A percentile compares a stretch with the other conserved stretches of the same genome.
phyloP scores from a whole-genome alignment of 1,140 invertebrate species.

The Latrodectus geometricus region DNA sequence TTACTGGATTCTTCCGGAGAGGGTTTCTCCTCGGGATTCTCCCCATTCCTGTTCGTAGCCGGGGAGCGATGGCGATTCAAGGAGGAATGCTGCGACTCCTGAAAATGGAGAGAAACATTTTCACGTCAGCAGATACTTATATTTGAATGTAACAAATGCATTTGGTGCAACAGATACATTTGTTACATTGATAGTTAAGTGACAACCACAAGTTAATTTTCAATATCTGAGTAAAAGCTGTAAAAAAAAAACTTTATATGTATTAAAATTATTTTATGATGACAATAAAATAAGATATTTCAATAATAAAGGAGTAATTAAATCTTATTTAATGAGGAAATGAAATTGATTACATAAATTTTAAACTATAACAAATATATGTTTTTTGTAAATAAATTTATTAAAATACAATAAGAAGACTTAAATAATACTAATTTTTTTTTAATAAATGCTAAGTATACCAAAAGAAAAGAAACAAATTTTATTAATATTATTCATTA shows the following conservation, averaged over 20 bases:
- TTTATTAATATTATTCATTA: too few species aligned
- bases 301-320: too few species aligned
- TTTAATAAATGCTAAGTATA: too few species aligned
- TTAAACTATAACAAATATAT: too few species aligned
- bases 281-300: too few species aligned
- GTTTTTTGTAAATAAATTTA: too few species aligned
- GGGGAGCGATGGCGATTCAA: neutral
- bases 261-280: neutral
- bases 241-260: neutral
- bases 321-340: too few species aligned
- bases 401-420: too few species aligned
- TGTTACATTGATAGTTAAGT: neutral
- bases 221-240: neutral
- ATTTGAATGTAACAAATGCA: neutral
- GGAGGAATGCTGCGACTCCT: conserved; percentile 32
- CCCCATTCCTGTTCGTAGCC: neutral
- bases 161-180: neutral
- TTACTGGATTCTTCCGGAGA: conserved; percentile 45
- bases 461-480: too few species aligned
- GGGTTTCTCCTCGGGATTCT: conserved; percentile 12
- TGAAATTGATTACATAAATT: too few species aligned
- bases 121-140: neutral
- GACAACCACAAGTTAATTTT: neutral
- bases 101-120: neutral
- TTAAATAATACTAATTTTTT: too few species aligned